Base-by-base conservation (phyloP, 2,113 vertebrate species). In the Cygnus buccinator region DNA sequence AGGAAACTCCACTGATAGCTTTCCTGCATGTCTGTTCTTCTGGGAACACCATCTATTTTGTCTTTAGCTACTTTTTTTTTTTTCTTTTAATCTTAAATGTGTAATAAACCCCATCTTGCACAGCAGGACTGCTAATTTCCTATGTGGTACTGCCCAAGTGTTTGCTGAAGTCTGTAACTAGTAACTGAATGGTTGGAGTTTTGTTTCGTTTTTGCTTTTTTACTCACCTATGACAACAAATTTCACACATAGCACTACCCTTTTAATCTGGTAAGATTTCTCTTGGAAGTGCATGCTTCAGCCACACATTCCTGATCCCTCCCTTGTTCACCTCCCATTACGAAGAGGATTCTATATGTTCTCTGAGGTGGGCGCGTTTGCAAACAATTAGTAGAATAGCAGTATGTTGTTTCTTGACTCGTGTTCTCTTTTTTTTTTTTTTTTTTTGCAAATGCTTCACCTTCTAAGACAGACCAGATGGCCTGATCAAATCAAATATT, bases 401-500 rank as follows among this genome's bases (percentile, higher is more conserved):
- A 94, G 63, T 94, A 78, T 11, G 59, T 39, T 72, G 52, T 62
- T 89, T 70, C 93, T 93, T 86, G 75, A 61, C 88, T 70, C 15
- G 65, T 26, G 41, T 67, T 77, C 77, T 81, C 78, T 26, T 43
- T 48, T 46, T 93, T 44, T 44, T 43, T 46, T 46, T 18, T 80
- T 71, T 16, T 31, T 29, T 28, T 75, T 72, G 46, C 80, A 71
- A 78, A 48, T 3, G 55, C 57, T 74, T 90, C 66, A 57, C 6
- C 2, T 18, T 54, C 50, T 14, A 12, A 77, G 85, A 26, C 8
- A 16, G 48, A 33, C 33, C 57, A 48, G 77, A 28, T 1, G 6
- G 44, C 58, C 63, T 44, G 71, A 76, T 43, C 26, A 35, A 54
- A 54, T 37, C 75, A 71, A 43, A 84, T 46, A 6, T 13, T 58